Percentiles rank a stretch among this genome's conserved stretches.
Evolutionary conservation across 2,113 vertebrate species (phyloP).

Genomic region (Sceloporus undulatus): DNA sequence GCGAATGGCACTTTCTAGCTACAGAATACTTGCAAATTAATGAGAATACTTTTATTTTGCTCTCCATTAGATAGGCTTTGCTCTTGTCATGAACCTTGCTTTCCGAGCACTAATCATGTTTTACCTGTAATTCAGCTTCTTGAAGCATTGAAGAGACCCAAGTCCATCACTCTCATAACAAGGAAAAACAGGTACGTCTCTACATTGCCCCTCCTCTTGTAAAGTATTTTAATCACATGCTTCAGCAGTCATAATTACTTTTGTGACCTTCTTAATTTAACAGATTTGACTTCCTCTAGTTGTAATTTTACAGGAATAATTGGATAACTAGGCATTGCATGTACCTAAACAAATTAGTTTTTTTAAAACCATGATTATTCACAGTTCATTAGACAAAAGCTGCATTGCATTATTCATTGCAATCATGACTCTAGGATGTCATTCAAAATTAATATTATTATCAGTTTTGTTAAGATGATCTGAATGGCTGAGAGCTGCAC

Average conservation of each 20-base stretch:
- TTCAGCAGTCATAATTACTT: slow-evolving; percentile 82
- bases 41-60: slow-evolving; percentile 50
- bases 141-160: slow-evolving; percentile 52
- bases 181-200: slow-evolving; percentile 69
- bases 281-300: slow-evolving; percentile 75
- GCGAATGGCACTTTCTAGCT: not conserved
- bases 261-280: slow-evolving; percentile 80
- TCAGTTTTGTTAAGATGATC: slow-evolving; percentile 49
- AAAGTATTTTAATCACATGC: slow-evolving; percentile 79
- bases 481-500: not conserved
- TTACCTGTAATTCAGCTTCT: slow-evolving; percentile 63
- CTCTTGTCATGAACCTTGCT: slow-evolving; percentile 38
- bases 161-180: slow-evolving; percentile 58
- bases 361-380: slow-evolving; percentile 80
- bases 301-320: slow-evolving; percentile 80
- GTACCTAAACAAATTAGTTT: slow-evolving; percentile 81
- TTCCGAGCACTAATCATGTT: slow-evolving; percentile 43
- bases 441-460: slow-evolving; percentile 56
- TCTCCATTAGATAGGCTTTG: slow-evolving; percentile 47
- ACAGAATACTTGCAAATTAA: not conserved
- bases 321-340: slow-evolving; percentile 78
- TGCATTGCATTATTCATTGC: slow-evolving; percentile 75
- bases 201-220: slow-evolving; percentile 48
- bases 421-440: slow-evolving; percentile 47
- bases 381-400: slow-evolving; percentile 77